Conservation (phyloP, 2,797 vertebrate species). For the Ptychadena robeensis region DNA sequence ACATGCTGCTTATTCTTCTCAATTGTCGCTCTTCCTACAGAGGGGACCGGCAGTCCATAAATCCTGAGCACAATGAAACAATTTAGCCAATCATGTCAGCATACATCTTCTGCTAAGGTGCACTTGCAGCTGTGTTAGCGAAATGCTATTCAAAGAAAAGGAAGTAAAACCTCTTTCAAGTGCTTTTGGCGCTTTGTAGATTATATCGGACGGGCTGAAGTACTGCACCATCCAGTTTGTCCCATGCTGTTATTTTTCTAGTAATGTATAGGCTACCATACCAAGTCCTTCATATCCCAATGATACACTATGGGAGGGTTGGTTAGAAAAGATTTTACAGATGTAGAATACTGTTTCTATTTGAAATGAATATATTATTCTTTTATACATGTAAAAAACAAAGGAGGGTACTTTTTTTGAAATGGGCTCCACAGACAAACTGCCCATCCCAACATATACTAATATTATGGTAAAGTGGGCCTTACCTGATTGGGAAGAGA, state of each 20-base stretch:
- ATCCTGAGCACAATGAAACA: background rate
- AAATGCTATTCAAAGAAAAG: conserved; percentile 8
- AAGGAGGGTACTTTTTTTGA: no score
- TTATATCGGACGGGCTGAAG: conserved; percentile 42
- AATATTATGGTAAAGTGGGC: no score
- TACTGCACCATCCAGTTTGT: conserved; percentile 19
- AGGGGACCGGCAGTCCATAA: background rate
- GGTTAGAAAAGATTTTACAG: background rate
- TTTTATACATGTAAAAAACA: background rate
- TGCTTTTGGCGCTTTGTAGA: conserved; percentile 26
- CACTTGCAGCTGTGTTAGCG: background rate
- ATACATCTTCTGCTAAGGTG: conserved; percentile 33
- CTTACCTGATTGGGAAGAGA: no score
- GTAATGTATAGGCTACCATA: conserved; percentile 38
- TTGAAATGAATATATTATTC: background rate
- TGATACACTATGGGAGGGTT: background rate
- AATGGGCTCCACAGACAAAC: no score
- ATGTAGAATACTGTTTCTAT: background rate
- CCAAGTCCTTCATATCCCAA: conserved; percentile 18
- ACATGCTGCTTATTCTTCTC: background rate
- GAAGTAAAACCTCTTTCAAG: conserved; percentile 29
- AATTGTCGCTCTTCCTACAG: background rate
- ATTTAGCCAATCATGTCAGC: conserved; percentile 36
- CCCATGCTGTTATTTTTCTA: conserved; percentile 36
- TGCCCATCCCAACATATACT: no score